A percentile compares a stretch with the other conserved stretches of the same genome.
Conservation (phyloP, 2,888 invertebrate genomes). For the Phengaris arion region DNA sequence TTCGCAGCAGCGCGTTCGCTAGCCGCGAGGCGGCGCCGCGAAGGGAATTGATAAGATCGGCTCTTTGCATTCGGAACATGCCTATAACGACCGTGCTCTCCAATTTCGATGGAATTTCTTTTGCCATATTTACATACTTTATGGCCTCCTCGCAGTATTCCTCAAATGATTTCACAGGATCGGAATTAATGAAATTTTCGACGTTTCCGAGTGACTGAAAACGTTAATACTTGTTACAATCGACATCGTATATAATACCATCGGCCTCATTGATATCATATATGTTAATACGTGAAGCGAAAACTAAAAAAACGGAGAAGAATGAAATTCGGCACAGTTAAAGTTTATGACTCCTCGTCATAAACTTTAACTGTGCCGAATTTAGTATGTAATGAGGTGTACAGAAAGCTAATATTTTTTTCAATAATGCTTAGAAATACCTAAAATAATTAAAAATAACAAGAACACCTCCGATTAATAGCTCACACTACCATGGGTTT, state of each 20-base stretch:
- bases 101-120: slow-evolving; percentile 79
- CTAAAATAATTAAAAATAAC: too few relatives aligned
- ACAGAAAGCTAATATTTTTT: too few relatives aligned
- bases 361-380: too few relatives aligned
- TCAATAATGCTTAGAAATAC: too few relatives aligned
- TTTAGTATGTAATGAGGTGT: too few relatives aligned
- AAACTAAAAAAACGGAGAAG: too few relatives aligned
- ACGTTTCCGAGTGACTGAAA: slow-evolving; percentile 81
- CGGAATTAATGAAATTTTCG: slow-evolving; percentile 82
- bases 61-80: slow-evolving; percentile 91
- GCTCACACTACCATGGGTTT: too few relatives aligned
- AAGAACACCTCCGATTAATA: too few relatives aligned
- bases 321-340: too few relatives aligned
- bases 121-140: slow-evolving; percentile 81
- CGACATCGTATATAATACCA: not conserved
- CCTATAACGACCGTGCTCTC: slow-evolving; percentile 87
- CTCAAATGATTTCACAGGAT: slow-evolving; percentile 81
- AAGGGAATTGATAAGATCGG: slow-evolving; percentile 86
- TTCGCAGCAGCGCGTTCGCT: slow-evolving; percentile 83
- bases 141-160: slow-evolving; percentile 81
- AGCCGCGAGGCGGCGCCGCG: slow-evolving; percentile 84
- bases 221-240: slow-evolving; percentile 5
- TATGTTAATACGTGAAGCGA: too few relatives aligned
- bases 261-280: too few relatives aligned
- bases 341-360: too few relatives aligned